Conservation (phyloP, 2,113 vertebrate species). For the Synchiropus splendidus region DNA sequence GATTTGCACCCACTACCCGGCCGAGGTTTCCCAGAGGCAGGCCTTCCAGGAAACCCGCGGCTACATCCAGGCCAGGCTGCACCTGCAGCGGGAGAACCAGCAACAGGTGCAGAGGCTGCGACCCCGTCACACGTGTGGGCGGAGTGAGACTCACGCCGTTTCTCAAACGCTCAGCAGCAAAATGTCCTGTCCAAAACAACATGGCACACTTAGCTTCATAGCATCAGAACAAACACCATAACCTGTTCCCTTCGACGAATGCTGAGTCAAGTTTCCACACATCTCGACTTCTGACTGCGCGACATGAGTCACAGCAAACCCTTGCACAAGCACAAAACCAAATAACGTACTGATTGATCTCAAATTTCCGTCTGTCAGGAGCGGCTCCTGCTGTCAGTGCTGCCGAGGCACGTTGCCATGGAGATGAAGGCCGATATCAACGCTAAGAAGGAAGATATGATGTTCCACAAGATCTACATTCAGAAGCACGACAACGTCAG, state of each 20-base stretch:
- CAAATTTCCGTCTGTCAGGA: constrained; percentile 65
- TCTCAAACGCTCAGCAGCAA: neutral
- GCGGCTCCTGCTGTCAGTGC: constrained; percentile 87
- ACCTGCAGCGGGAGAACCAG: constrained; percentile 90
- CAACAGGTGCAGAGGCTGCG: constrained; percentile 75
- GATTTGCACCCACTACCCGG: constrained; percentile 93
- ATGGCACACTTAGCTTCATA: too few species aligned
- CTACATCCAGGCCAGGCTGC: constrained; percentile 90
- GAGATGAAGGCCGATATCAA: constrained; percentile 99
- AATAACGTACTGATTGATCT: too few species aligned
- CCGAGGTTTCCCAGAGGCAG: constrained; percentile 94
- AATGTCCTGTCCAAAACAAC: too few species aligned
- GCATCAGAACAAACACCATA: too few species aligned
- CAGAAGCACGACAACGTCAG: constrained; percentile 98
- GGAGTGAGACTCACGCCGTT: too few species aligned
- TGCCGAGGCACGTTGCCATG: constrained; percentile 96
- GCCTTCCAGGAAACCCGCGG: constrained; percentile 94
- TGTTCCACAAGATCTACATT: constrained; percentile 99
- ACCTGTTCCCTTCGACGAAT: too few species aligned
- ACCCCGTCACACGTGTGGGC: neutral
- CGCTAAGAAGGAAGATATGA: constrained; percentile 97
- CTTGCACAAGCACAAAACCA: too few species aligned
- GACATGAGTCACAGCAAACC: too few species aligned
- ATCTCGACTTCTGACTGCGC: too few species aligned
- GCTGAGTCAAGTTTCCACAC: constrained; percentile 23